phyloP scores from a whole-genome alignment of 2,113 vertebrate species.

The Pycnonotus jocosus region DNA sequence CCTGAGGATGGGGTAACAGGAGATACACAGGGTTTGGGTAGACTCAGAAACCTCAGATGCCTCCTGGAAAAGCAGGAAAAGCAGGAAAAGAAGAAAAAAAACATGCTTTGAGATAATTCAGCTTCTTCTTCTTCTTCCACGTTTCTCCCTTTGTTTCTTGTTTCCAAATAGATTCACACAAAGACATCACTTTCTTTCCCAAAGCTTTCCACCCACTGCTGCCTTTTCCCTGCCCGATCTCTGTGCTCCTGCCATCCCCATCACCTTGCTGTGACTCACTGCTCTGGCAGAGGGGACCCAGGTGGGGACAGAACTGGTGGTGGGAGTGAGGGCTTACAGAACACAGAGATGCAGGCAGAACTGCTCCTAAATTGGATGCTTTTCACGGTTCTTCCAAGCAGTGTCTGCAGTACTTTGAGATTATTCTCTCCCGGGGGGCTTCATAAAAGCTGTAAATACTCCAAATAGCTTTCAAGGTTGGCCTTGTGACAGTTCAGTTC shows the following conservation, averaged over 20 bases:
- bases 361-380: conserved; percentile 65
- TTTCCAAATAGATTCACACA: neutral
- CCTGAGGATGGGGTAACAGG: conserved; percentile 21
- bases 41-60: neutral
- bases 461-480: conserved; percentile 64
- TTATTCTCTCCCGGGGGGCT: conserved; percentile 62
- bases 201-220: neutral
- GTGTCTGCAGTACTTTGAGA: conserved; percentile 52
- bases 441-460: conserved; percentile 71
- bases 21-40: neutral
- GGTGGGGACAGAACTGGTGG: neutral
- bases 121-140: neutral
- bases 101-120: neutral
- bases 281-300: neutral
- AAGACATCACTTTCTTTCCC: neutral
- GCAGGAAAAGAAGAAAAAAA: neutral
- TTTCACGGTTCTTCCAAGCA: conserved; percentile 57
- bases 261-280: neutral
- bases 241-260: neutral
- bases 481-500: conserved; percentile 52
- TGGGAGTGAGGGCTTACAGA: neutral
- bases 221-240: neutral
- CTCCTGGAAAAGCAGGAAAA: neutral
- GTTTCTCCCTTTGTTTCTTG: neutral
- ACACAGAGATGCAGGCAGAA: conserved; percentile 14